Evolutionary conservation across 2,113 vertebrate species (phyloP).

Genomic region (Lagopus leucura): DNA sequence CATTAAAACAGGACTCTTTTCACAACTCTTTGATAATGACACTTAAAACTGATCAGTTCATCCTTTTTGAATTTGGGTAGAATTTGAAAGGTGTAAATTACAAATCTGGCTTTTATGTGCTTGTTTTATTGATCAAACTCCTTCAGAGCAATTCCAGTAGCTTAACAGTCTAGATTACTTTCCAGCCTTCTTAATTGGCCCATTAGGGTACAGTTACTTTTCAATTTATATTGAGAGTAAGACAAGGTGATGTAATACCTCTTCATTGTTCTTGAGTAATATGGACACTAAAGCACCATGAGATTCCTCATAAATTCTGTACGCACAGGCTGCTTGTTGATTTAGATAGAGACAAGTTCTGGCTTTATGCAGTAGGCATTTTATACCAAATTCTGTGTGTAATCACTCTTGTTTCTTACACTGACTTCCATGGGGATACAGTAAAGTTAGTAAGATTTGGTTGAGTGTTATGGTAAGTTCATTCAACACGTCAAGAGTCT

Average conservation of each 20-base stretch:
- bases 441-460: background rate
- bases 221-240: slow-evolving; percentile 59
- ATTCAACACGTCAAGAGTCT: background rate
- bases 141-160: background rate
- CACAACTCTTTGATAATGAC: slow-evolving; percentile 27
- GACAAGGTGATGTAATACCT: slow-evolving; percentile 7
- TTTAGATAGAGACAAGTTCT: background rate
- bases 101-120: slow-evolving; percentile 61
- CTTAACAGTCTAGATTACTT: slow-evolving; percentile 23
- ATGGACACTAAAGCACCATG: background rate
- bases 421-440: background rate
- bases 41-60: slow-evolving; percentile 51
- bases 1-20: slow-evolving; percentile 54
- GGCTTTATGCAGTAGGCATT: background rate
- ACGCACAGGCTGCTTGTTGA: background rate
- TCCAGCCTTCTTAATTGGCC: slow-evolving; percentile 68
- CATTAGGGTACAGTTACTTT: slow-evolving; percentile 64
- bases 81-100: slow-evolving; percentile 63
- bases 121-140: slow-evolving; percentile 64
- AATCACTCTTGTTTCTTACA: background rate
- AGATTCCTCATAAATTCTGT: slow-evolving; percentile 28
- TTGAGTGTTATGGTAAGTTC: background rate
- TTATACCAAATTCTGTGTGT: background rate
- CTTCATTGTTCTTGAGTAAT: background rate
- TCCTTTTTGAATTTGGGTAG: slow-evolving; percentile 47